Conservation (phyloP, 2,888 invertebrate species). For the Aricia artaxerxes region DNA sequence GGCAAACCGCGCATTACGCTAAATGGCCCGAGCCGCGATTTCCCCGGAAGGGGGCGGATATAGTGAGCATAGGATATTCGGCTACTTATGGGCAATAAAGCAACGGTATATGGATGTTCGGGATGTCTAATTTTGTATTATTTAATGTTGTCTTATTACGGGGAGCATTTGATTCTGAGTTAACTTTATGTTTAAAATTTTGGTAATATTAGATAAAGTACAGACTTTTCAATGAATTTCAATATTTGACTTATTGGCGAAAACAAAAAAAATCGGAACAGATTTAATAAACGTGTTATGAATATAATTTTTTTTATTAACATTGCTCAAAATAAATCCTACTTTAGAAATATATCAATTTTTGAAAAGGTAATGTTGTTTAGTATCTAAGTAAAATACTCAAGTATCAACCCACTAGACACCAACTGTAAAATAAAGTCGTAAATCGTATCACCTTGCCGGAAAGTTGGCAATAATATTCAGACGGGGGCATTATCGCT, state of each 20-base stretch:
- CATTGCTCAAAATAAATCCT: too few relatives aligned
- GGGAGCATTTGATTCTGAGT: not conserved
- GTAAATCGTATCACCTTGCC: conserved; percentile 33
- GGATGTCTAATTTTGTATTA: conserved; percentile 44
- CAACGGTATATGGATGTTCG: conserved; percentile 69
- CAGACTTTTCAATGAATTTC: too few relatives aligned
- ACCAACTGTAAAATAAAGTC: conserved; percentile 28
- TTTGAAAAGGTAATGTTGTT: too few relatives aligned
- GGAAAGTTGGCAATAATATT: conserved; percentile 62
- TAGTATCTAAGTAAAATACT: not conserved
- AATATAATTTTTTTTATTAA: too few relatives aligned
- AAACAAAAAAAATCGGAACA: too few relatives aligned
- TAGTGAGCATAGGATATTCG: conserved; percentile 61
- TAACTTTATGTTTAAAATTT: not conserved
- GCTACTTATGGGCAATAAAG: conserved; percentile 74
- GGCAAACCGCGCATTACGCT: conserved; percentile 75
- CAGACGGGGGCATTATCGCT: conserved; percentile 75
- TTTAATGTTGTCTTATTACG: conserved; percentile 20
- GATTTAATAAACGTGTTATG: too few relatives aligned
- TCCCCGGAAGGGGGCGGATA: conserved; percentile 60
- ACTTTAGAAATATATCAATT: too few relatives aligned
- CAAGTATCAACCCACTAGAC: not conserved
- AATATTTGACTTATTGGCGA: too few relatives aligned
- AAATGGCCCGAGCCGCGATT: conserved; percentile 75
- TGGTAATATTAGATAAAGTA: not conserved